Conservation (phyloP, 2,113 vertebrate genomes). For the Hippolais icterina region DNA sequence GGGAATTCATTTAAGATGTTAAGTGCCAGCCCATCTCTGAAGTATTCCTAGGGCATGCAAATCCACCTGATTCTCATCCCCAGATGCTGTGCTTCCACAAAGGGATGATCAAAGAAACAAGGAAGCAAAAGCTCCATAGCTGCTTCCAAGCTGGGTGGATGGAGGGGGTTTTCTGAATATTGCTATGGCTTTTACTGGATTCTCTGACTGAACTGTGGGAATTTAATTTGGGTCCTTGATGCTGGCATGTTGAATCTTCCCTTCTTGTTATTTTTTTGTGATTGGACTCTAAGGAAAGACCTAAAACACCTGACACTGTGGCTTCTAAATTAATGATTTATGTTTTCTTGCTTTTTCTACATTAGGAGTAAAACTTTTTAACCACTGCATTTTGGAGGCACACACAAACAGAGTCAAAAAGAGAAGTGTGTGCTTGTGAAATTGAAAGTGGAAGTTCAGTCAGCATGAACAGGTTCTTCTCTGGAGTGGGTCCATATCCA, state of each 20-base stretch:
- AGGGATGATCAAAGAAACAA: not conserved
- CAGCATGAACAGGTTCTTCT: not conserved
- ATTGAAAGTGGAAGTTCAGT: not conserved
- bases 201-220: not conserved
- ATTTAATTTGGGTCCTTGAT: not conserved
- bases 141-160: not conserved
- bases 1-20: constrained; percentile 20
- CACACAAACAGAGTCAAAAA: not conserved
- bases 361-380: not conserved
- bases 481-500: not conserved
- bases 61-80: not conserved
- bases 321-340: not conserved
- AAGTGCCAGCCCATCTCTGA: not conserved
- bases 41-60: not conserved
- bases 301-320: not conserved
- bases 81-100: not conserved
- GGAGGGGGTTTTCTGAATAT: not conserved
- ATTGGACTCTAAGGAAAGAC: not conserved
- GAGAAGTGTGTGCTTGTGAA: not conserved
- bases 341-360: not conserved
- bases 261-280: not conserved
- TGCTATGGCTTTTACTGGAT: not conserved
- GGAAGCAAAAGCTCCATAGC: not conserved
- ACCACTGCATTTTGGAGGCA: not conserved
- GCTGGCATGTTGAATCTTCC: not conserved